Evolutionary conservation across 2,888 invertebrate species (phyloP).

Genomic region (Gerris lacustris): DNA sequence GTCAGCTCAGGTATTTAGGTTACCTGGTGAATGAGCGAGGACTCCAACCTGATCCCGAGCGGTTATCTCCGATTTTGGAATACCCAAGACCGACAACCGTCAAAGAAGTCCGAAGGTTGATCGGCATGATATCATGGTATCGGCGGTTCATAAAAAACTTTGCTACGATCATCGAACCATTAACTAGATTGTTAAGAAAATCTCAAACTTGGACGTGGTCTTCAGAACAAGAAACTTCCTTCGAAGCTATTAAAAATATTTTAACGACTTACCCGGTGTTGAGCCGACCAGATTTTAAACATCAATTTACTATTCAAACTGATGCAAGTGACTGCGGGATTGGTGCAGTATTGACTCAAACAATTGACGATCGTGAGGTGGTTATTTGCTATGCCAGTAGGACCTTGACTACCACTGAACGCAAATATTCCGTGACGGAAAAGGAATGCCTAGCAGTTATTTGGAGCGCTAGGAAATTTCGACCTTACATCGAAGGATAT

Average conservation of each 20-base stretch:
- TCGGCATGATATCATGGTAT: slow-evolving; percentile 15
- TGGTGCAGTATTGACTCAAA: slow-evolving; percentile 16
- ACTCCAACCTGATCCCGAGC: not conserved
- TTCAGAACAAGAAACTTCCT: slow-evolving; percentile 12
- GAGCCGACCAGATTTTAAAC: slow-evolving; percentile 10
- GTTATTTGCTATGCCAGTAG: slow-evolving; percentile 15
- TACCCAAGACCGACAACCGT: not conserved
- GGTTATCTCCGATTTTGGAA: not conserved
- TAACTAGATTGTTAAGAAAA: slow-evolving; percentile 6
- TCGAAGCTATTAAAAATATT: slow-evolving; percentile 9
- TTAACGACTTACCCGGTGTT: slow-evolving; percentile 13
- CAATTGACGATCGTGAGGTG: slow-evolving; percentile 7
- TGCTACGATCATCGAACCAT: not conserved
- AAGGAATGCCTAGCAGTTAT: slow-evolving; percentile 29
- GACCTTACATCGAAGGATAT: slow-evolving; percentile 29
- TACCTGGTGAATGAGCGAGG: slow-evolving; percentile 14
- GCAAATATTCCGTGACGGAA: slow-evolving; percentile 28
- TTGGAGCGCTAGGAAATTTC: slow-evolving; percentile 26
- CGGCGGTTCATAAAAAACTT: slow-evolving; percentile 15
- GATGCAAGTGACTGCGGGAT: slow-evolving; percentile 11
- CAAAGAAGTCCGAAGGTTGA: slow-evolving; percentile 12
- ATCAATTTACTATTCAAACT: slow-evolving; percentile 10
- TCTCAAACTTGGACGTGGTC: slow-evolving; percentile 13
- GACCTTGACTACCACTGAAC: slow-evolving; percentile 8
- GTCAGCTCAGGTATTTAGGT: slow-evolving; percentile 18